Evolutionary conservation across 2,113 vertebrate species (phyloP), one percentile per base, ranked within the genome.

Genomic region (Cinclus mexicanus): DNA sequence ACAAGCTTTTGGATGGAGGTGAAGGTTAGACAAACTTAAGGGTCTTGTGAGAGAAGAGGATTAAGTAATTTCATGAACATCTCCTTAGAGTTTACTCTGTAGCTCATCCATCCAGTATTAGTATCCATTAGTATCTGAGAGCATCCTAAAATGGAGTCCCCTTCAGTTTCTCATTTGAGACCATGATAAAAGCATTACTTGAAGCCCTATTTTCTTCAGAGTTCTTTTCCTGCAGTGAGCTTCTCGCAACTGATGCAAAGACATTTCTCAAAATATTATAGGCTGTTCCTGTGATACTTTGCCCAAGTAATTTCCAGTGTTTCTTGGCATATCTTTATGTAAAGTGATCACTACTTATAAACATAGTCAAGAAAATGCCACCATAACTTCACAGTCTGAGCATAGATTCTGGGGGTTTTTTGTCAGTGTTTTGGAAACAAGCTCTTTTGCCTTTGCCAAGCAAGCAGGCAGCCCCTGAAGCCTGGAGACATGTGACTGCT

Each of bases 371-470:
- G 85, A 85, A 94, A 90, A 92, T 91, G 87, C 79, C 93, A 90
- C 59, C 16, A 25, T 59, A 91, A 55, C 65, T 91, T 94, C 71
- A 87, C 56, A 67, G 41, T 83, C 50, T 90, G 55, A 93, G 60
- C 42, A 26, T 29, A 65, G 76, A 72, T 81, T 89, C 88, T 64
- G 41, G 55, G 39, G 12, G 5, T 4, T 4, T 22, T 91, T 87
- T 91, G 84, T 91, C 83, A 87, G 67, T 96, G 87, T 87, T 95
- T 90, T 89, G 81, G 89, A 96, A 96, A 92, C 74, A 96, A 77
- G 67, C 8, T 86, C 10, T 79, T 95, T 35, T 92, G 75, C 63
- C 70, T 88, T 93, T 88, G 75, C 82, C 81, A 91, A 75, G 75
- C 35, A 71, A 56, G 56, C 71, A 94, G 52, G 63, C 57, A 96